Conservation (phyloP, 64 coral and sea anemone species). For the Montipora efflorescens region DNA sequence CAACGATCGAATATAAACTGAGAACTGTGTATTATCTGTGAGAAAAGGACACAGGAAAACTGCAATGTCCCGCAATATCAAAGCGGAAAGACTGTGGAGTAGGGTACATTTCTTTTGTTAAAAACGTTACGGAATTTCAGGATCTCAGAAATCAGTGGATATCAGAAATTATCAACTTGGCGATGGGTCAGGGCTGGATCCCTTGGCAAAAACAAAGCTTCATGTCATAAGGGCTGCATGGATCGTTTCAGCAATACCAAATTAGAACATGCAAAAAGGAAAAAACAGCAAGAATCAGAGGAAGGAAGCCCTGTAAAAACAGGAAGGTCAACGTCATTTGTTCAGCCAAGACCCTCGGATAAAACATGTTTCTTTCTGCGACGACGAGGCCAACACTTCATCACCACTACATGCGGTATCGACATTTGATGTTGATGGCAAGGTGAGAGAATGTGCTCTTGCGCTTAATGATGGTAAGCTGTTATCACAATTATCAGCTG, state of each 20-base stretch:
- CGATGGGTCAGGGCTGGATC: conserved; percentile 23
- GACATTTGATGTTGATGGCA: conserved; percentile 61
- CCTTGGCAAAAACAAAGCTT: conserved; percentile 29
- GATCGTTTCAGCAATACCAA: conserved; percentile 63
- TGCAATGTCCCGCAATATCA: conserved; percentile 73
- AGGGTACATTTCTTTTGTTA: conserved; percentile 42
- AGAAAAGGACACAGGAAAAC: conserved; percentile 4
- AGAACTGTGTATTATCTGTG: conserved; percentile 54
- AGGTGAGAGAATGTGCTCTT: background rate
- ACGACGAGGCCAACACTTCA: background rate
- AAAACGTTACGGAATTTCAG: conserved; percentile 43
- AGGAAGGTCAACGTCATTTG: conserved; percentile 28
- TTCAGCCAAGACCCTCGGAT: background rate
- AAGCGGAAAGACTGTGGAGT: conserved; percentile 61
- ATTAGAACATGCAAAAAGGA: conserved; percentile 48
- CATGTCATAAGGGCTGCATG: conserved; percentile 28
- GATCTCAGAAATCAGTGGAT: background rate
- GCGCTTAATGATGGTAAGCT: too few relatives aligned
- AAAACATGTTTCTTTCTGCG: conserved; percentile 23
- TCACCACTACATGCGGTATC: conserved; percentile 29
- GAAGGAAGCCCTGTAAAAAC: conserved; percentile 38
- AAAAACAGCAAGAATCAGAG: background rate
- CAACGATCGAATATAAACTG: conserved; percentile 5
- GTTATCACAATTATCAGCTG: too few relatives aligned
- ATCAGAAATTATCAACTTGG: background rate